Conservation (phyloP, 2,113 vertebrate genomes). For the Misgurnus mizolepis region DNA sequence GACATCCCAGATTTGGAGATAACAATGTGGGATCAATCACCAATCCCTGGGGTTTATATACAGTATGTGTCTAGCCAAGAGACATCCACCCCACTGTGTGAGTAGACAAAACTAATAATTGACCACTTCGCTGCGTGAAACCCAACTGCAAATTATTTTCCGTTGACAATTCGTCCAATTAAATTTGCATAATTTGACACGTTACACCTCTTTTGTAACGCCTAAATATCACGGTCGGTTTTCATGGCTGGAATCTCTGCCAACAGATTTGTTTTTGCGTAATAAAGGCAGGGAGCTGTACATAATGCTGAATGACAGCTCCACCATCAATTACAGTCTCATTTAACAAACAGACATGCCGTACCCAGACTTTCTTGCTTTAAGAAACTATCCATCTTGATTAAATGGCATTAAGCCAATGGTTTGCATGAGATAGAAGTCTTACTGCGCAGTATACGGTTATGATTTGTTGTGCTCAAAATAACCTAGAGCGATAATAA, state of each 20-base stretch:
- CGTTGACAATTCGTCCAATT: slow-evolving; percentile 18
- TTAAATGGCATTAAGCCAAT: not conserved
- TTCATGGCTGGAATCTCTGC: slow-evolving; percentile 25
- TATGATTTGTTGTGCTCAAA: slow-evolving; percentile 9
- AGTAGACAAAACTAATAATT: not conserved
- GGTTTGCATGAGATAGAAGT: not conserved
- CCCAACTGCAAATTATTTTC: not conserved
- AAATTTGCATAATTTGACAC: slow-evolving; percentile 34
- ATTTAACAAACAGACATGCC: slow-evolving; percentile 11
- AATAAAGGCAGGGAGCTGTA: slow-evolving; percentile 6
- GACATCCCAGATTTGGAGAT: slow-evolving; percentile 25
- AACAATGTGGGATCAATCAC: slow-evolving; percentile 36
- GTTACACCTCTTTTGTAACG: slow-evolving; percentile 19
- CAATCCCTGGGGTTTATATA: slow-evolving; percentile 22
- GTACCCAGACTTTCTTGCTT: slow-evolving; percentile 24
- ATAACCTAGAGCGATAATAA: slow-evolving; percentile 1
- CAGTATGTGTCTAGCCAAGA: not conserved
- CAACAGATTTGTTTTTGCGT: slow-evolving; percentile 15
- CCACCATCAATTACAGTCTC: slow-evolving; percentile 7
- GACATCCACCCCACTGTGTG: not conserved
- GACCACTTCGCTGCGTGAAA: not conserved
- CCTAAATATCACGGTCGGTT: slow-evolving; percentile 12
- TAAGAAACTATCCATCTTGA: not conserved
- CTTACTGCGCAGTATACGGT: not conserved
- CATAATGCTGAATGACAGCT: slow-evolving; percentile 4